Evolutionary conservation across 2,113 vertebrate genomes (phyloP), one percentile per base, ranked within the genome.

Genomic region (Clinocottus analis): DNA sequence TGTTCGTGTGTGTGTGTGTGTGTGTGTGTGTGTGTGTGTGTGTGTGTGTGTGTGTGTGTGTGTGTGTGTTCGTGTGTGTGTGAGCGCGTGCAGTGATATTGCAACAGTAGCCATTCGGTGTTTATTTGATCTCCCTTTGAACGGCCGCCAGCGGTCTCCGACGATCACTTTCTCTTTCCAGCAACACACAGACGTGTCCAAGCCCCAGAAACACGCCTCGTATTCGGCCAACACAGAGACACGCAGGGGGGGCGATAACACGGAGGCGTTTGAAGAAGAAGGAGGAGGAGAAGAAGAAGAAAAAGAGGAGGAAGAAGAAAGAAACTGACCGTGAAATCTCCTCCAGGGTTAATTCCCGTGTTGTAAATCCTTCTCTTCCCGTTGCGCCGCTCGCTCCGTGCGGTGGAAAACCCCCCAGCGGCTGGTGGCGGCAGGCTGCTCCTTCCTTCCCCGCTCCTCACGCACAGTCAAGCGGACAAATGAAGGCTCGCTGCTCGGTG

Each of bases 281-380:
- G 3, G 4, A 14, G 14, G 17, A 13, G 43, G 4, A 4, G 47
- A 6, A 13, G 3, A 14, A 14, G 3, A 16, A 16, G 13, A 43
- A 43, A 7, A 51, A 6, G 23, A 31, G 25, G 25, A 12, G 25
- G 39, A 27, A 23, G 12, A 25, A 12, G 19, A 64, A 7, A 43
- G 16, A 61, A 33, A 88, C 90, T 90, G 69, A 91, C 88, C 90
- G 84, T 87, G 2, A 74, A 41, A 12, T 17, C 77, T 80, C 49
- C 73, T 76, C 69, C 39, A 16, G 39, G 21, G 39, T 58, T 77
- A 59, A n/a, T 51, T 59, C 61, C 75, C 19, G 47, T 4, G 17
- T 11, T 47, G 59, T 27, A 31, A 14, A 12, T 19, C 70, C 82
- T 79, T 33, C 69, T 12, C 69, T 25, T 25, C n/a, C 5, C 58